phyloP scores from a whole-genome alignment of 2,113 vertebrate species.

The Atrichornis clamosus region DNA sequence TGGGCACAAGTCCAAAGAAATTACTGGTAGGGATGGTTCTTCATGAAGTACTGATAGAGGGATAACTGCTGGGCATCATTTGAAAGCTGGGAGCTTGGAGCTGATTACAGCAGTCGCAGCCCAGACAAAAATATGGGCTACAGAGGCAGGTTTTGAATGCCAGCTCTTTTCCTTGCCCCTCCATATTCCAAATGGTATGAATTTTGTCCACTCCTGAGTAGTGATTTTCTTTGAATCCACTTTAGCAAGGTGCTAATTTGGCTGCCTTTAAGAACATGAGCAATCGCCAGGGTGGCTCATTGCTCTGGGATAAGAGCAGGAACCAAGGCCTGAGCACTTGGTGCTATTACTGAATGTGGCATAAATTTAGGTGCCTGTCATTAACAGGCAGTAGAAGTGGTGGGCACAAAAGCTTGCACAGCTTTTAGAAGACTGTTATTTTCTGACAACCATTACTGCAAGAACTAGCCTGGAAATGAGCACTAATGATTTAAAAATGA shows the following conservation, averaged over 20 bases:
- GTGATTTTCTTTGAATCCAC: neutral
- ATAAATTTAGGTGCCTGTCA: slow-evolving; percentile 25
- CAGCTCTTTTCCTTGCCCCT: neutral
- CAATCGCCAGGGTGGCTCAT: neutral
- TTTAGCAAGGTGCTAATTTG: neutral
- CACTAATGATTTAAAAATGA: neutral
- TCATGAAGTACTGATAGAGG: neutral
- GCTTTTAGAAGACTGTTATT: neutral
- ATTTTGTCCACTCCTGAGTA: neutral
- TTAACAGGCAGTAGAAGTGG: neutral
- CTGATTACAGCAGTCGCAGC: neutral
- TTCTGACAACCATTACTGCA: neutral
- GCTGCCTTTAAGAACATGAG: neutral
- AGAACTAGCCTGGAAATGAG: neutral
- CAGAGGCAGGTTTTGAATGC: neutral
- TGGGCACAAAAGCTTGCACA: neutral
- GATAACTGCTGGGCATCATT: neutral
- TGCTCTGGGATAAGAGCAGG: neutral
- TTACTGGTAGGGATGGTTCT: neutral
- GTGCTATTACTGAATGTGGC: neutral
- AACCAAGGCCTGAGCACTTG: neutral
- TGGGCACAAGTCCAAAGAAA: neutral
- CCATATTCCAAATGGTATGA: neutral
- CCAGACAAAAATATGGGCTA: neutral
- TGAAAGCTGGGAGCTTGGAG: neutral